Percentiles rank a stretch among this genome's conserved stretches.
These are phyloP conservation scores for Tinamus guttatus DNA, from an alignment of 2,113 vertebrate genomes.

Conservation along the genomic window DNA sequence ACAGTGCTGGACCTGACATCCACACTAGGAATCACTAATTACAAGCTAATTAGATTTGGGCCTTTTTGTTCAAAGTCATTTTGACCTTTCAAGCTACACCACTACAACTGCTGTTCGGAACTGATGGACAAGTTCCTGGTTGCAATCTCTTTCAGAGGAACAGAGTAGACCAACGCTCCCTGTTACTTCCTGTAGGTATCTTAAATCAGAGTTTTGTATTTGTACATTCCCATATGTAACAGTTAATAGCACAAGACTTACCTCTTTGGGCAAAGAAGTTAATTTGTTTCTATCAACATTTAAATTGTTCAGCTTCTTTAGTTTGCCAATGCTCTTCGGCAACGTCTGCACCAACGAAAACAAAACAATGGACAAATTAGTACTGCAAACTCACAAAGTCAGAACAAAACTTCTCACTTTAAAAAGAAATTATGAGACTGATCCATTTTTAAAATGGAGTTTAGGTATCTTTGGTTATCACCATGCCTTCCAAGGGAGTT, in stretches of 20 bases:
- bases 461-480: neutral
- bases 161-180: neutral
- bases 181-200: neutral
- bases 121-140: neutral
- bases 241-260: constrained; percentile 66
- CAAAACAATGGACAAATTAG: neutral
- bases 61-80: neutral
- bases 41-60: neutral
- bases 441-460: neutral
- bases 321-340: constrained; percentile 93
- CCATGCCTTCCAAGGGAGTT: neutral
- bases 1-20: neutral
- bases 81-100: neutral
- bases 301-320: constrained; percentile 95
- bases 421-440: neutral
- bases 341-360: constrained; percentile 80
- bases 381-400: neutral
- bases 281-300: constrained; percentile 97
- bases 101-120: neutral
- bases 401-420: neutral
- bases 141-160: neutral
- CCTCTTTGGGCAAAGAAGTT: constrained; percentile 93
- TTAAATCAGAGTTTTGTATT: neutral
- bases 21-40: neutral
- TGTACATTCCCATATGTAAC: neutral